phyloP scores from a whole-genome alignment of 1,140 invertebrate species.

The Andricus grossulariae region DNA sequence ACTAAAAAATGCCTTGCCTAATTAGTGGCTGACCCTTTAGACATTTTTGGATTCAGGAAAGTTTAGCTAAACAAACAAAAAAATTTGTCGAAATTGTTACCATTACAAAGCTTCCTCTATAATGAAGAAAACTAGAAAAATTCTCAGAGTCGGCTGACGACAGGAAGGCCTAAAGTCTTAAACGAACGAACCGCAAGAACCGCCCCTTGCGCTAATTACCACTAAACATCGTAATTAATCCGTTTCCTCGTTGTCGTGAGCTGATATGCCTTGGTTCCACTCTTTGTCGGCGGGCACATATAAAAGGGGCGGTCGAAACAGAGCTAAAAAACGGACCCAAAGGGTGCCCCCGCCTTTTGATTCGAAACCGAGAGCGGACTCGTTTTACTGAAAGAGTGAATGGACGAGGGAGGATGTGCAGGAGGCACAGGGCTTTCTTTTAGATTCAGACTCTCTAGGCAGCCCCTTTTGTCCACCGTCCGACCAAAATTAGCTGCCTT shows the following conservation, averaged over 20 bases:
- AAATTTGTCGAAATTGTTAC: too few relatives aligned
- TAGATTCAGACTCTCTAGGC: constrained; percentile 53
- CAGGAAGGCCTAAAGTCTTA: background rate
- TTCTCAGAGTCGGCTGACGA: constrained; percentile 24
- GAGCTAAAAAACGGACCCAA: constrained; percentile 61
- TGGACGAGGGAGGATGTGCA: constrained; percentile 71
- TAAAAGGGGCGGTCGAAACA: constrained; percentile 59
- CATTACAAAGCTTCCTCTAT: too few relatives aligned
- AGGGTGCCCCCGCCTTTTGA: constrained; percentile 71
- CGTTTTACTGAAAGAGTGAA: constrained; percentile 63
- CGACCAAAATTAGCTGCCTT: constrained; percentile 70
- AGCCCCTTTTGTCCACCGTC: constrained; percentile 67
- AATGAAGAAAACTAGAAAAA: constrained; percentile 1
- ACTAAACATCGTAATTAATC: constrained; percentile 70
- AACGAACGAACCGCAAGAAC: constrained; percentile 49
- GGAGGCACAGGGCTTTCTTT: constrained; percentile 62
- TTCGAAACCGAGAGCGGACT: constrained; percentile 62
- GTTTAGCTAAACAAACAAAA: too few relatives aligned
- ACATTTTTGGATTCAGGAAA: too few relatives aligned
- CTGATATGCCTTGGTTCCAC: constrained; percentile 59
- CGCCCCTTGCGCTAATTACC: constrained; percentile 66
- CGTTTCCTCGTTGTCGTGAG: constrained; percentile 59
- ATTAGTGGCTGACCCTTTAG: too few relatives aligned
- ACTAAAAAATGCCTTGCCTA: too few relatives aligned
- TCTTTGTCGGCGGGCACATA: constrained; percentile 66